Evolutionary conservation across 2,888 invertebrate genomes (phyloP), one percentile per base, ranked within the genome.

Genomic region (Zelleria hepariella): DNA sequence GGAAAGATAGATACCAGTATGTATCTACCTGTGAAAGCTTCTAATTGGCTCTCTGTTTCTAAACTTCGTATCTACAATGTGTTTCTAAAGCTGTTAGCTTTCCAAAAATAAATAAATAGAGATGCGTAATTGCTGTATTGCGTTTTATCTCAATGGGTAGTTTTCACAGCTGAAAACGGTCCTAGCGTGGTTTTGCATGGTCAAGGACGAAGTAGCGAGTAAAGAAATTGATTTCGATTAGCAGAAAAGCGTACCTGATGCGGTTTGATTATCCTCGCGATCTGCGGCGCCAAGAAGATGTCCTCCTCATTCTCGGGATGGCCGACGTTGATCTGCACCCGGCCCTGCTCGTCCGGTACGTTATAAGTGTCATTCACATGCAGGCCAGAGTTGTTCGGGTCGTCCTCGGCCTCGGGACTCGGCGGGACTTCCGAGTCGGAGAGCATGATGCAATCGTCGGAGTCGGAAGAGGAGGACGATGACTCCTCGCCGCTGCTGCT

Each of bases 331-430:
- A 98, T 95, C 63, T 97, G 89, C 15, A 98, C 98, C 23, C 97
- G 91, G 0, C 98, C 98, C 74, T 95, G 93, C 64, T 95, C 95
- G 80, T 98, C 98, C 0, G 96, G 96, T 66, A 94, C 89, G 82
- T 98, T 98, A 73, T 96, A 95, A 5, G 93, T 88, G 80, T 98
- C 98, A 74, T 98, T 97, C 5, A 97, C 96, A 77, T 98, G 98
- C 83, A 96, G 93, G 52, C 92, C 89, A 65, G 96, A 97, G 78
- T 97, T 98, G 64, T 94, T 92, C 1, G 95, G 94, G 86, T 98
- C 98, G 65, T 96, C 96, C 63, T 94, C 94, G n/a, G 91, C 90
- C 67, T 94, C 94, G n/a, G 93, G 93, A 66, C 94, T 94, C 54
- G 94, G 94, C 24, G 92, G 94, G 64, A 94, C 93, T 69, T 93